Percentiles rank a stretch among this genome's conserved stretches.
These are phyloP conservation scores for Hephaestus fuliginosus DNA, from an alignment of 2,797 vertebrate species.

Conservation along the genomic window DNA sequence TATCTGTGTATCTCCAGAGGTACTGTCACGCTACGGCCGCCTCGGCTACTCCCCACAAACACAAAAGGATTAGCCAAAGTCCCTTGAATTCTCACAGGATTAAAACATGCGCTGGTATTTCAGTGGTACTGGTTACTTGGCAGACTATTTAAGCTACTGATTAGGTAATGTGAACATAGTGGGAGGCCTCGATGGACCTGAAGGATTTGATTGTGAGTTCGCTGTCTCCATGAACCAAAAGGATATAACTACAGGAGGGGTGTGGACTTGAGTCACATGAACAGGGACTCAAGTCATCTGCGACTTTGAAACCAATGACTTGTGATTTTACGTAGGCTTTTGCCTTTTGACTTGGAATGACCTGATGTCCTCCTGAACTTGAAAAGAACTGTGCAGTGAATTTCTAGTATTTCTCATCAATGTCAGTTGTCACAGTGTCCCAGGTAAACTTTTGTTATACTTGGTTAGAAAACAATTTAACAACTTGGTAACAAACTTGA, in stretches of 20 bases:
- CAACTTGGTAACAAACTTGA: too few relatives aligned
- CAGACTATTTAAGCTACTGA: slow-evolving; percentile 56
- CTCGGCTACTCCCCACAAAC: slow-evolving; percentile 52
- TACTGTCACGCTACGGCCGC: slow-evolving; percentile 67
- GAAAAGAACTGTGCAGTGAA: background rate
- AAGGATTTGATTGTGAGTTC: slow-evolving; percentile 35
- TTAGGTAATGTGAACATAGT: slow-evolving; percentile 59
- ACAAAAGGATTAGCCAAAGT: slow-evolving; percentile 71
- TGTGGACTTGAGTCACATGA: background rate
- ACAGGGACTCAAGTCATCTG: slow-evolving; percentile 2
- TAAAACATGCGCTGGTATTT: slow-evolving; percentile 68
- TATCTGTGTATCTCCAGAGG: slow-evolving; percentile 56
- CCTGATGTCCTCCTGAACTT: background rate
- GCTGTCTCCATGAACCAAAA: slow-evolving; percentile 12
- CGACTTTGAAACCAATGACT: background rate
- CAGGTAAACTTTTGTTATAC: background rate
- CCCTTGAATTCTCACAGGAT: slow-evolving; percentile 66
- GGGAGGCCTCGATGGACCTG: slow-evolving; percentile 43
- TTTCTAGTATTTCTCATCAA: background rate
- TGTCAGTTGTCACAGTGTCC: background rate
- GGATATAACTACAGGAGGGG: background rate
- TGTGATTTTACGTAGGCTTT: background rate
- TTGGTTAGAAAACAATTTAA: too few relatives aligned
- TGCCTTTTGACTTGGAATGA: background rate
- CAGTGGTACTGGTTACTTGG: slow-evolving; percentile 59